Conservation (phyloP, 64 coral and sea anemone genomes). For the Hydrozoanthus tunicans region DNA sequence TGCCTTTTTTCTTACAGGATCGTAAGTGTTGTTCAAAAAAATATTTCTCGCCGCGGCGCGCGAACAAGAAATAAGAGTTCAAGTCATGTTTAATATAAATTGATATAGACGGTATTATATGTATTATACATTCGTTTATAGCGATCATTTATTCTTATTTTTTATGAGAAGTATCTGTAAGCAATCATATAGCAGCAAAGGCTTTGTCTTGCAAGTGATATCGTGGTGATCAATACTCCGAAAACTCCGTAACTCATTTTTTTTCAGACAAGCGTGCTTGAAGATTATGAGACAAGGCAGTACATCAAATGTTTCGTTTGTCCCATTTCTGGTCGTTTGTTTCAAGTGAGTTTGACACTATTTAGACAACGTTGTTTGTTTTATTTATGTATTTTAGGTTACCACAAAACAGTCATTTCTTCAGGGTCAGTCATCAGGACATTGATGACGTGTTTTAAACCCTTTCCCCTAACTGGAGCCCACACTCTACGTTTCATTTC, state of each 20-base stretch:
- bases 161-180: background rate
- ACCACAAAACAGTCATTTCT: no score
- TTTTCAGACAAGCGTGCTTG: constrained; percentile 81
- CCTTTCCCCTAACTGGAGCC: no score
- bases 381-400: no score
- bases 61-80: no score
- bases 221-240: no score
- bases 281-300: constrained; percentile 75
- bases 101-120: no score
- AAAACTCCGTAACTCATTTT: background rate
- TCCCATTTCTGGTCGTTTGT: constrained; percentile 76
- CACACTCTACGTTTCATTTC: no score
- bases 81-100: no score
- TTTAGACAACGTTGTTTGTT: no score
- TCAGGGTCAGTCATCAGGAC: no score
- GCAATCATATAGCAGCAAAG: background rate
- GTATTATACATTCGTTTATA: background rate
- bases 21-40: constrained; percentile 56
- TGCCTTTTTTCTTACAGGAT: constrained; percentile 83
- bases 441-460: no score
- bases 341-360: constrained; percentile 43
- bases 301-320: constrained; percentile 72
- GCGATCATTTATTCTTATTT: background rate
- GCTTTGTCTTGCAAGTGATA: background rate
- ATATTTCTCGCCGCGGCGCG: no score